These are phyloP conservation scores for Marmota monax DNA, from an alignment of 2,113 vertebrate genomes.

Conservation along the genomic window DNA sequence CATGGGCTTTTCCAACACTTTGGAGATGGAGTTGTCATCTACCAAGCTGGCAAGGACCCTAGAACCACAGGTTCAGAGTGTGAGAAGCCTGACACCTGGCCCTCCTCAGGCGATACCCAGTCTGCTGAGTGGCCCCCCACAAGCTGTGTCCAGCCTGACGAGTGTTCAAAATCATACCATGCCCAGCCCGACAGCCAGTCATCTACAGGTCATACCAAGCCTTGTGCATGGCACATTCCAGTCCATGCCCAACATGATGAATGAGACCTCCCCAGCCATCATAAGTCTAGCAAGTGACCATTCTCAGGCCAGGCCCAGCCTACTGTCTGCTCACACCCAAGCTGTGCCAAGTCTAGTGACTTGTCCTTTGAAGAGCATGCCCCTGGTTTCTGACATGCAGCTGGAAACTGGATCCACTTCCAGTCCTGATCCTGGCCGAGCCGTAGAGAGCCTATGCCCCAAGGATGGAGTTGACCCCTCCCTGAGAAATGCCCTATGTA, in stretches of 20 bases:
- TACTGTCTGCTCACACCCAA: constrained; percentile 59
- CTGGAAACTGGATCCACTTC: constrained; percentile 84
- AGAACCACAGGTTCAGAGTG: constrained; percentile 78
- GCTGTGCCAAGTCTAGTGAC: constrained; percentile 40
- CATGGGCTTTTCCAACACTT: constrained; percentile 84
- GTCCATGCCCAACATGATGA: constrained; percentile 43
- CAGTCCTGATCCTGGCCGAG: constrained; percentile 72
- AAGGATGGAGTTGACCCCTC: constrained; percentile 80
- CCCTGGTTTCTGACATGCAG: constrained; percentile 83
- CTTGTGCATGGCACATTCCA: constrained; percentile 61
- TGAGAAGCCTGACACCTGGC: constrained; percentile 68
- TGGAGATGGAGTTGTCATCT: constrained; percentile 89
- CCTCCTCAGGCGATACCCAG: constrained; percentile 45
- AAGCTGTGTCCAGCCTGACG: constrained; percentile 22
- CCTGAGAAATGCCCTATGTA: constrained; percentile 86
- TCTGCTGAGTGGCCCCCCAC: constrained; percentile 58
- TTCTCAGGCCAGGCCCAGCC: constrained; percentile 29
- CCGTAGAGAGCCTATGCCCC: constrained; percentile 79
- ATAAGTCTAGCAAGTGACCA: constrained; percentile 57
- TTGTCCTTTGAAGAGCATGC: constrained; percentile 66
- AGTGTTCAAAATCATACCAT: constrained; percentile 58
- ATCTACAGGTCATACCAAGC: constrained; percentile 68
- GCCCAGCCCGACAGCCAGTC: constrained; percentile 58
- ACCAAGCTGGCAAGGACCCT: constrained; percentile 72
- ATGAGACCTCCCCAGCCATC: constrained; percentile 47